These are phyloP conservation scores for Threskiornis aethiopicus DNA, from an alignment of 2,797 vertebrate genomes.

Conservation along the genomic window DNA sequence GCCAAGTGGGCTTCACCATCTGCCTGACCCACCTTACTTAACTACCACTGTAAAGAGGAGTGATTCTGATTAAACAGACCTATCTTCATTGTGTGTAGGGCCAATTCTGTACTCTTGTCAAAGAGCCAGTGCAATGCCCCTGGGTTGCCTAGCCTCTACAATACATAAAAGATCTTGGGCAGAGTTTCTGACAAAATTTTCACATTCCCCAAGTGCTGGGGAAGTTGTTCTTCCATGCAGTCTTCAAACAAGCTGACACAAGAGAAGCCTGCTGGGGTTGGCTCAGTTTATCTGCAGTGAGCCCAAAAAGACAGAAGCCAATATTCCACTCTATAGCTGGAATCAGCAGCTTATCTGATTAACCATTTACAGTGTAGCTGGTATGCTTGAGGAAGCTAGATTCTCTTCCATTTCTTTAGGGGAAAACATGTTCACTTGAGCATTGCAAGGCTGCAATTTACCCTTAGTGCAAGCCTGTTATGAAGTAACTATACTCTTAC, in stretches of 20 bases:
- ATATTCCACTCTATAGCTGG: not conserved
- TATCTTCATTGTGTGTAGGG: not conserved
- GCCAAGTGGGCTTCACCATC: not conserved
- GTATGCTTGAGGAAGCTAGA: not conserved
- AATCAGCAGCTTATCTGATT: conserved; percentile 1
- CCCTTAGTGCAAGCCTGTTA: not conserved
- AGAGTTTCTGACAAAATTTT: not conserved
- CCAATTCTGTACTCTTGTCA: not conserved
- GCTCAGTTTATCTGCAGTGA: not conserved
- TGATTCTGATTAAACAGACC: not conserved
- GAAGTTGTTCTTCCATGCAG: not conserved
- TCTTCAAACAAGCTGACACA: conserved; percentile 38
- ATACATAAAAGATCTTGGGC: not conserved
- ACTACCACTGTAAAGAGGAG: not conserved
- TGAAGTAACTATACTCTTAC: not conserved
- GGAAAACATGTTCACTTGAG: not conserved
- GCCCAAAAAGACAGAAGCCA: not conserved
- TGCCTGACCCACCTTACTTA: not conserved
- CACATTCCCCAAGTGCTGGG: not conserved
- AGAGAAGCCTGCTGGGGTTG: conserved; percentile 20
- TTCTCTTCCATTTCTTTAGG: not conserved
- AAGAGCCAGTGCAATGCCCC: not conserved
- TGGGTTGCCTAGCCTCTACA: not conserved
- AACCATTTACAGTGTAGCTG: not conserved
- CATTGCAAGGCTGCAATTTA: not conserved